Evolutionary conservation across 2,888 invertebrate species (phyloP).

Genomic region (Acleris literana): DNA sequence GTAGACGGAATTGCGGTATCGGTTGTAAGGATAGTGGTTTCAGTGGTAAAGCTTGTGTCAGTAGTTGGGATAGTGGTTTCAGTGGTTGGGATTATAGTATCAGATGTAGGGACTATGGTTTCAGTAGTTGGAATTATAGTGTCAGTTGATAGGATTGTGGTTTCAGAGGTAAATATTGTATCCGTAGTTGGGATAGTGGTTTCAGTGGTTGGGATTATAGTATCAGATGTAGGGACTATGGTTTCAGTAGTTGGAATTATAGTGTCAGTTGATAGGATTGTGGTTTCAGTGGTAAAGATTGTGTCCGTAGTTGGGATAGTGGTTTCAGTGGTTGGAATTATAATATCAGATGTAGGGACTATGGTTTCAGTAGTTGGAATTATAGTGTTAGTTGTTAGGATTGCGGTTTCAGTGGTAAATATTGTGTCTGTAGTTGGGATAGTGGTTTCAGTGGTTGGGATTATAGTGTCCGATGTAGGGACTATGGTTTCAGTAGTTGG

Average conservation of each 20-base stretch:
- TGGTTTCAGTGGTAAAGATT: background rate
- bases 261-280: background rate
- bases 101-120: constrained; percentile 5
- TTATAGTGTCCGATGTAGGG: background rate
- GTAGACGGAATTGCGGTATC: background rate
- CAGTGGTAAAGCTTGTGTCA: background rate
- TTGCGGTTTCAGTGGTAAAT: background rate
- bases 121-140: constrained; percentile 5
- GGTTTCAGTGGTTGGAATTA: background rate
- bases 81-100: background rate
- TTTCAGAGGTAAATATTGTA: background rate
- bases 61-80: constrained; percentile 7
- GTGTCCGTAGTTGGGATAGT: background rate
- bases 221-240: background rate
- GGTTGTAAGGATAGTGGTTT: background rate
- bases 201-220: background rate
- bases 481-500: background rate
- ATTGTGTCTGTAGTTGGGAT: background rate
- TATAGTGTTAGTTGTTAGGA: background rate
- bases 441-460: constrained; percentile 5
- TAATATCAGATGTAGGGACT: background rate
- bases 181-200: constrained; percentile 5
- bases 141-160: background rate
- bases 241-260: constrained; percentile 6
- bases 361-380: background rate